Percentiles rank a stretch among this genome's conserved stretches.
Evolutionary conservation across 2,888 invertebrate species (phyloP).

Genomic region (Itoplectis maculator): DNA sequence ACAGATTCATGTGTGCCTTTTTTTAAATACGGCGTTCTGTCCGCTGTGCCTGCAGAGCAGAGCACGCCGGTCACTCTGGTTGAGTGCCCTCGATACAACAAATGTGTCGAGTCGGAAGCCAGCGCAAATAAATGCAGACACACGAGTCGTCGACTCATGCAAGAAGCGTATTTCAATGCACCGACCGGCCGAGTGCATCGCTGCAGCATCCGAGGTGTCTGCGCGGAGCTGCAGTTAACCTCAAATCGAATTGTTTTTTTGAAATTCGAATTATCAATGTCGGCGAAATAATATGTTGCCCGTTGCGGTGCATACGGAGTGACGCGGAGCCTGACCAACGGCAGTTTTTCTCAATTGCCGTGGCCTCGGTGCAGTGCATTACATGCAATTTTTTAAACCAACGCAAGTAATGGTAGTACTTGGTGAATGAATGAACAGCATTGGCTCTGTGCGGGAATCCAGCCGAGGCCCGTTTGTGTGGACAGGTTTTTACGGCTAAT

Average conservation of each 20-base stretch:
- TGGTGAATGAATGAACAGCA: neutral
- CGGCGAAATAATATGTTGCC: neutral
- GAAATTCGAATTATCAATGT: no score
- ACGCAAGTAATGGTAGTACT: conserved; percentile 29
- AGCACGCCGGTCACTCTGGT: no score
- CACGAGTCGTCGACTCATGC: neutral
- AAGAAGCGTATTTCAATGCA: neutral
- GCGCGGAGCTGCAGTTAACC: neutral
- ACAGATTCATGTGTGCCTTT: no score
- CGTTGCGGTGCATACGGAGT: no score
- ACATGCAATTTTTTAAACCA: conserved; percentile 38
- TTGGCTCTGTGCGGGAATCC: no score
- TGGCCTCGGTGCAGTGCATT: conserved; percentile 17
- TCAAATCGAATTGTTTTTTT: conserved; percentile 8
- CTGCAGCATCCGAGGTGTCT: no score
- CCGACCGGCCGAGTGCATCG: no score
- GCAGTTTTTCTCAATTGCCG: conserved; percentile 26
- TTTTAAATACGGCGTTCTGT: no score
- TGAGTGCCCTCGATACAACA: neutral
- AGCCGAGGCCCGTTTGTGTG: no score
- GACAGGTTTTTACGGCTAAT: no score
- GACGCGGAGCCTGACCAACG: conserved; percentile 20
- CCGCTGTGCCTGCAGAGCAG: no score
- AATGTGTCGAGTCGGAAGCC: neutral
- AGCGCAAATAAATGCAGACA: no score